Evolutionary conservation across 2,888 invertebrate genomes (phyloP).

Genomic region (Yponomeuta cagnagella): DNA sequence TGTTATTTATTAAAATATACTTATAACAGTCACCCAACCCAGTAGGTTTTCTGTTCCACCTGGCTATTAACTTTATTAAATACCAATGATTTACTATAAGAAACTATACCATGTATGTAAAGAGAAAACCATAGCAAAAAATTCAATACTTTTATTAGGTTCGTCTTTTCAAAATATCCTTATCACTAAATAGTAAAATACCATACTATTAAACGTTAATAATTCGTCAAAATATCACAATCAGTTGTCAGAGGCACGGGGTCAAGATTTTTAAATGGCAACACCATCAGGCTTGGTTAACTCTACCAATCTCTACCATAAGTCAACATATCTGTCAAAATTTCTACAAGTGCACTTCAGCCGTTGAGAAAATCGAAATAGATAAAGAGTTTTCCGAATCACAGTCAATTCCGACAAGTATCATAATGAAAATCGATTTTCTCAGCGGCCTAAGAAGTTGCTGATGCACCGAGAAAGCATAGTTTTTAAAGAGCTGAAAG

Average conservation of each 20-base stretch:
- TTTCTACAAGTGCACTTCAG: no score
- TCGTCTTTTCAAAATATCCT: neutral
- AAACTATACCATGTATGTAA: no score
- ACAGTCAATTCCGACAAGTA: no score
- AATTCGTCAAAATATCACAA: slow-evolving; percentile 27
- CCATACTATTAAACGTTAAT: slow-evolving; percentile 21
- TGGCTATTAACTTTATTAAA: no score
- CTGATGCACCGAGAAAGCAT: no score
- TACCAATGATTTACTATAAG: no score
- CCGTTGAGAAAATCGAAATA: no score
- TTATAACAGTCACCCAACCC: neutral
- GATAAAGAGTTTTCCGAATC: no score
- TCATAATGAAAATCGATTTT: no score
- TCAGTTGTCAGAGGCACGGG: slow-evolving; percentile 19
- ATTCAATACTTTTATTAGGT: neutral
- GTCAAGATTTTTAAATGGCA: slow-evolving; percentile 2
- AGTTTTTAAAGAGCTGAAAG: no score
- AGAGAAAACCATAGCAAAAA: neutral
- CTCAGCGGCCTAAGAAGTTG: no score
- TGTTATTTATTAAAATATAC: neutral
- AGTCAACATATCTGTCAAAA: neutral
- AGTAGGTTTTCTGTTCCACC: no score
- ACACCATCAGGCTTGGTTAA: neutral
- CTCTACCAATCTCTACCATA: neutral
- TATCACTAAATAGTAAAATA: slow-evolving; percentile 14